phyloP scores from a whole-genome alignment of 2,888 invertebrate genomes.

The Epistrophe eligans region DNA sequence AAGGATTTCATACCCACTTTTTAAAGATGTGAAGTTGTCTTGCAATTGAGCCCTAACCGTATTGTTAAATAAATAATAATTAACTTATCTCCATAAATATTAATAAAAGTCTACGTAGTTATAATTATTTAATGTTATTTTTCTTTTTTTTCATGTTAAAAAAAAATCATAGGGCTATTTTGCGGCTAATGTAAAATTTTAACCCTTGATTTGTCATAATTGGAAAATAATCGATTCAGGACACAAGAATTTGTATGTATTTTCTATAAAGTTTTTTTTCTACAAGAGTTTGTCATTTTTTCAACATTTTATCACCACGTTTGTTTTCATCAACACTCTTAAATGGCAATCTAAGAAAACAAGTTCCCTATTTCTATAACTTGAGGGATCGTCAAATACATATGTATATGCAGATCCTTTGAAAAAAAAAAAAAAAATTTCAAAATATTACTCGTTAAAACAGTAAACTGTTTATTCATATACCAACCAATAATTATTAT shows the following conservation, averaged over 20 bases:
- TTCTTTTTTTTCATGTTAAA: too few relatives aligned
- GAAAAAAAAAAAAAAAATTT: neutral
- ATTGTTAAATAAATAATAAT: too few relatives aligned
- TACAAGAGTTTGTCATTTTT: neutral
- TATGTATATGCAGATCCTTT: neutral
- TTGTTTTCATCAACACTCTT: neutral
- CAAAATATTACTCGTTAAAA: constrained; percentile 45
- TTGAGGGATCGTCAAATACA: neutral
- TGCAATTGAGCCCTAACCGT: too few relatives aligned
- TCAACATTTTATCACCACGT: neutral
- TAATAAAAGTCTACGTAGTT: too few relatives aligned
- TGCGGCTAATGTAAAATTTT: too few relatives aligned
- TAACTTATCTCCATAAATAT: too few relatives aligned
- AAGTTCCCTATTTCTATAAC: neutral
- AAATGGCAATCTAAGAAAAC: neutral
- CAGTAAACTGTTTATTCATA: constrained; percentile 39
- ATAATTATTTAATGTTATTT: too few relatives aligned
- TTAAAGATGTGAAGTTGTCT: too few relatives aligned
- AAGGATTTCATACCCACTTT: too few relatives aligned
- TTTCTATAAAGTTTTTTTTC: neutral
- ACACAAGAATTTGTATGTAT: neutral
- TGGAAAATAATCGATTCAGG: neutral
- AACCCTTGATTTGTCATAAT: neutral
- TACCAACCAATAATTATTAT: constrained; percentile 59
- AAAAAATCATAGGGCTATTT: too few relatives aligned